Conservation (phyloP, 2,888 invertebrate species). For the Drosophila putrida region DNA sequence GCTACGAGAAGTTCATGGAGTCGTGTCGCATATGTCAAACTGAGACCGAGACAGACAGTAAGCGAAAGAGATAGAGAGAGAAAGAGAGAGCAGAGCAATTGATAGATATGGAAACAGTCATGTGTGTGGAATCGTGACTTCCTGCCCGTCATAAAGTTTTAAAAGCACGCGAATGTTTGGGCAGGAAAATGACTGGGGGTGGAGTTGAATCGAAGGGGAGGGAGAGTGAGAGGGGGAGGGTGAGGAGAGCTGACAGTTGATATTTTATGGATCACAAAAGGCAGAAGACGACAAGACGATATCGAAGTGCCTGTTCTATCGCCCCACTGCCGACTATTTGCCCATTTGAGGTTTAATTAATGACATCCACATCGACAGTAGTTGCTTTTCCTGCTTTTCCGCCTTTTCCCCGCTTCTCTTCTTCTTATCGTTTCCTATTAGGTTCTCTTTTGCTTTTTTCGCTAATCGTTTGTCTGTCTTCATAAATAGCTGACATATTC, state of each 20-base stretch:
- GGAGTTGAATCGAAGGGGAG: background rate
- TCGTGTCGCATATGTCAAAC: slow-evolving; percentile 16
- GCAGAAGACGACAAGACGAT: slow-evolving; percentile 66
- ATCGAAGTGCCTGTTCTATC: slow-evolving; percentile 39
- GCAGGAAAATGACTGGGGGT: slow-evolving; percentile 3
- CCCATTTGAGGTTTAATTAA: slow-evolving; percentile 79
- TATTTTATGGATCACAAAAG: slow-evolving; percentile 75
- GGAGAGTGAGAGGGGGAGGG: slow-evolving; percentile 3
- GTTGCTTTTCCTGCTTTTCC: slow-evolving; percentile 3
- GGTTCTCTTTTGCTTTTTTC: slow-evolving; percentile 30
- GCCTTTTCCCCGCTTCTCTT: background rate
- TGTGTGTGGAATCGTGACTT: slow-evolving; percentile 71
- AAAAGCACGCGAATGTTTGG: slow-evolving; percentile 33
- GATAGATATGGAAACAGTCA: slow-evolving; percentile 31
- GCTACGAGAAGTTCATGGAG: slow-evolving; percentile 31
- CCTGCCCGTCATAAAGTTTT: slow-evolving; percentile 70
- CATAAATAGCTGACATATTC: slow-evolving; percentile 52
- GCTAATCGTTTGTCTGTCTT: slow-evolving; percentile 62
- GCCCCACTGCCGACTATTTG: slow-evolving; percentile 41
- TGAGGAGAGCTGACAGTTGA: slow-evolving; percentile 26
- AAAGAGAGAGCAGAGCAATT: slow-evolving; percentile 36
- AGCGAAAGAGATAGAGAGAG: background rate
- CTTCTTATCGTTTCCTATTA: slow-evolving; percentile 10
- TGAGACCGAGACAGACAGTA: background rate
- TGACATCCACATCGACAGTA: slow-evolving; percentile 57